These are phyloP conservation scores for Oscheius sp. DNA, from an alignment of 2,888 invertebrate genomes.

Conservation along the genomic window DNA sequence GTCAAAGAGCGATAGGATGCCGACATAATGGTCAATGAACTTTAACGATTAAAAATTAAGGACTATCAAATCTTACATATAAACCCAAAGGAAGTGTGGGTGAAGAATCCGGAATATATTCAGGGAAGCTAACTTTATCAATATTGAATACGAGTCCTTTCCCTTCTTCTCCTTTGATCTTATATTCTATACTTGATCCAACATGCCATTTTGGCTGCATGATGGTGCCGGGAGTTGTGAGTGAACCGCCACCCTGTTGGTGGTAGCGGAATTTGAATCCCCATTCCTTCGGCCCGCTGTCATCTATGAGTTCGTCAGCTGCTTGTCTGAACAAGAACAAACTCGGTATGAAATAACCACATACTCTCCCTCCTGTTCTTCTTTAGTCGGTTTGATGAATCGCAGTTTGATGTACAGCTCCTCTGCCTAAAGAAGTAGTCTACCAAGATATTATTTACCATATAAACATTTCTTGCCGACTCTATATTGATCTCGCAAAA, in stretches of 20 bases:
- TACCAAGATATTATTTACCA: neutral
- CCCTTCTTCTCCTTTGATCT: slow-evolving; percentile 23
- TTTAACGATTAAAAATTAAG: neutral
- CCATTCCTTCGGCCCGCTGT: neutral
- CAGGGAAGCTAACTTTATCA: slow-evolving; percentile 29
- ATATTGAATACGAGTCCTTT: slow-evolving; percentile 34
- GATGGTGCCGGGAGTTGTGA: slow-evolving; percentile 6
- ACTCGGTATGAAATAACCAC: neutral
- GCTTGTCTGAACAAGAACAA: too few species aligned
- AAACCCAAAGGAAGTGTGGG: neutral
- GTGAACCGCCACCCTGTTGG: slow-evolving; percentile 10
- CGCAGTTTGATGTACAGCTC: slow-evolving; percentile 44
- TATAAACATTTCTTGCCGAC: too few species aligned
- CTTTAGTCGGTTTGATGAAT: slow-evolving; percentile 34
- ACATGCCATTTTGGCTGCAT: neutral
- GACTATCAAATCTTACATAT: neutral
- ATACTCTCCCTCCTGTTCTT: slow-evolving; percentile 20
- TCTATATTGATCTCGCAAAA: slow-evolving; percentile 37
- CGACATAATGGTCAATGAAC: slow-evolving; percentile 1
- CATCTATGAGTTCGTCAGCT: neutral
- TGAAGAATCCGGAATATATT: neutral
- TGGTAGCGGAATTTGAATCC: neutral
- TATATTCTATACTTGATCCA: slow-evolving; percentile 9
- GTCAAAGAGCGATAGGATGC: neutral
- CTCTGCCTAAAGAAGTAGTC: slow-evolving; percentile 34